phyloP scores from a whole-genome alignment of 2,888 invertebrate genomes.

The Lampropteryx suffumata region DNA sequence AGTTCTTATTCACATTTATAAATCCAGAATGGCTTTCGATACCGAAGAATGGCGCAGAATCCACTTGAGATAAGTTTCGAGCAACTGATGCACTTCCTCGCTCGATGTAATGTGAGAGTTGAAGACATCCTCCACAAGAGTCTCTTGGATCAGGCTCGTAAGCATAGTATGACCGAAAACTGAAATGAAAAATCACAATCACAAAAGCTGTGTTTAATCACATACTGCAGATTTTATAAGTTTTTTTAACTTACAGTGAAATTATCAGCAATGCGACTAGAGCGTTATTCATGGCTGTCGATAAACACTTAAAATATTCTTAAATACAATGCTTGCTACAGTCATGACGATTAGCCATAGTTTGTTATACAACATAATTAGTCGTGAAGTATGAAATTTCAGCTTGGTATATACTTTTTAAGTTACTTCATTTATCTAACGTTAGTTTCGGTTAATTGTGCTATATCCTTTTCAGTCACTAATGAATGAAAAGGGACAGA shows the following conservation, averaged over 20 bases:
- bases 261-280: slow-evolving; percentile 8
- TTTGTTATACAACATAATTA: background rate
- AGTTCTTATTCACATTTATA: slow-evolving; percentile 86
- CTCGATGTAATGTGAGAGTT: slow-evolving; percentile 22
- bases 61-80: slow-evolving; percentile 16
- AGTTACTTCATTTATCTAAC: no score
- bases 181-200: slow-evolving; percentile 9
- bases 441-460: background rate
- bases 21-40: slow-evolving; percentile 68
- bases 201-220: no score
- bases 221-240: no score
- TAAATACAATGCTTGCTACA: no score
- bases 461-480: no score
- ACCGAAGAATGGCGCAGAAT: slow-evolving; percentile 12
- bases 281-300: slow-evolving; percentile 23
- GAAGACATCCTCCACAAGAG: slow-evolving; percentile 17
- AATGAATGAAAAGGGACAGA: no score
- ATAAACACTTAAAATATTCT: no score
- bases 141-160: background rate
- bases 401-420: no score
- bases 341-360: no score
- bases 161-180: background rate
- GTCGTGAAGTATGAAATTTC: background rate
- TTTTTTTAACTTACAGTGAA: slow-evolving; percentile 7
- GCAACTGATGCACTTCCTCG: slow-evolving; percentile 7